phyloP scores from a whole-genome alignment of 2,888 invertebrate genomes.

The Linnaemya tessellans region DNA sequence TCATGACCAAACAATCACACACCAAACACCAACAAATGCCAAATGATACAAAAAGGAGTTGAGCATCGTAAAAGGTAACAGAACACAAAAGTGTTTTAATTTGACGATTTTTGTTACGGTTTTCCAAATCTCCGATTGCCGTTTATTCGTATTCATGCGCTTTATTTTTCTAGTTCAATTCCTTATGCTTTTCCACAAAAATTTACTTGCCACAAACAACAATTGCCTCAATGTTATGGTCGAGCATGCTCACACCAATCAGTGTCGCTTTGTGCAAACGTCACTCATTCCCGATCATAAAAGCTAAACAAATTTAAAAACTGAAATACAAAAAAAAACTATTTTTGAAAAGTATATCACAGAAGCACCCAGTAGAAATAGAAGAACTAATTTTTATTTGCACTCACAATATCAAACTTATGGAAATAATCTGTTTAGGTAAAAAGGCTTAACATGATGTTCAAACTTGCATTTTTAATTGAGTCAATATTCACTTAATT shows the following conservation, averaged over 20 bases:
- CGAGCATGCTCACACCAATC: slow-evolving; percentile 71
- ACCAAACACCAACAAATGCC: slow-evolving; percentile 48
- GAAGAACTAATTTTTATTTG: too few species aligned
- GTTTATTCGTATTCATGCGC: slow-evolving; percentile 42
- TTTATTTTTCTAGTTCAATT: slow-evolving; percentile 32
- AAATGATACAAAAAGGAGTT: slow-evolving; percentile 2
- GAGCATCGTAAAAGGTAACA: slow-evolving; percentile 30
- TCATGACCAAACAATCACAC: slow-evolving; percentile 76
- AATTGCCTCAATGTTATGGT: slow-evolving; percentile 60
- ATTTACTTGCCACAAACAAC: slow-evolving; percentile 41
- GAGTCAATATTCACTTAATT: too few species aligned
- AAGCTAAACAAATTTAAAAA: slow-evolving; percentile 3
- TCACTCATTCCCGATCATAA: slow-evolving; percentile 69
- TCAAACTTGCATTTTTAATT: too few species aligned
- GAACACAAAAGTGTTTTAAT: slow-evolving; percentile 64
- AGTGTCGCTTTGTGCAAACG: slow-evolving; percentile 72
- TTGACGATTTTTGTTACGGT: slow-evolving; percentile 67
- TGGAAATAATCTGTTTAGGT: neutral
- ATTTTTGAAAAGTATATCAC: neutral
- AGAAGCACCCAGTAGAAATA: neutral
- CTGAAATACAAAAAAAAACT: neutral
- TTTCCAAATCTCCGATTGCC: slow-evolving; percentile 64
- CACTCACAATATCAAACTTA: slow-evolving; percentile 21
- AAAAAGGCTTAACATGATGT: neutral
- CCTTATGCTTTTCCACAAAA: neutral